These are phyloP conservation scores for Passer domesticus DNA, from an alignment of 2,113 vertebrate species.

Conservation along the genomic window DNA sequence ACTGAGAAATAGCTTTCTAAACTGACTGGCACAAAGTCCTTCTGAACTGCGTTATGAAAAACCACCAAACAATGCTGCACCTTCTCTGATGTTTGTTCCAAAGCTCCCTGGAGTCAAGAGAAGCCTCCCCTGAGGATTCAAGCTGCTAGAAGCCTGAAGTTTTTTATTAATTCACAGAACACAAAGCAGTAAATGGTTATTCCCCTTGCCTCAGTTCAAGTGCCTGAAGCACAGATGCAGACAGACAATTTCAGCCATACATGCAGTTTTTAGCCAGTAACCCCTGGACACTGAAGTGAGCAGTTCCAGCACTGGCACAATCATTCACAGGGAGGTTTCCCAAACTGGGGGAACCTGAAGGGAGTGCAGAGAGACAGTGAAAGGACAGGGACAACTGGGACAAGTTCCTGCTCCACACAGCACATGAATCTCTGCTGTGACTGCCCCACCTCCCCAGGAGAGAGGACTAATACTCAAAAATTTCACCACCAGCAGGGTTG, in stretches of 20 bases:
- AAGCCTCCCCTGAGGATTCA: not conserved
- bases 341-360: not conserved
- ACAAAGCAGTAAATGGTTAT: not conserved
- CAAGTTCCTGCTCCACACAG: not conserved
- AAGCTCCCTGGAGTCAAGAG: not conserved
- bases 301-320: not conserved
- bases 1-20: not conserved
- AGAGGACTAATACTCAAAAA: not conserved
- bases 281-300: not conserved
- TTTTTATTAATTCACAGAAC: not conserved
- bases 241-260: not conserved
- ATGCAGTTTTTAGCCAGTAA: not conserved
- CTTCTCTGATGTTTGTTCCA: not conserved
- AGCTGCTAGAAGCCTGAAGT: not conserved
- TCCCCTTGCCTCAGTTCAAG: rapidly evolving
- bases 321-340: not conserved
- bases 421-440: not conserved
- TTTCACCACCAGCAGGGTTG: not conserved
- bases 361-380: not conserved
- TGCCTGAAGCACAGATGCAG: not conserved
- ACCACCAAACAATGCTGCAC: not conserved
- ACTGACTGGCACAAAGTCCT: not conserved
- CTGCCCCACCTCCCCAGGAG: not conserved
- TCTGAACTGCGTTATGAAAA: not conserved
- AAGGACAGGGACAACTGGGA: not conserved